Base-by-base conservation (phyloP, 1,140 invertebrate species). In the Macrobrachium nipponense region DNA sequence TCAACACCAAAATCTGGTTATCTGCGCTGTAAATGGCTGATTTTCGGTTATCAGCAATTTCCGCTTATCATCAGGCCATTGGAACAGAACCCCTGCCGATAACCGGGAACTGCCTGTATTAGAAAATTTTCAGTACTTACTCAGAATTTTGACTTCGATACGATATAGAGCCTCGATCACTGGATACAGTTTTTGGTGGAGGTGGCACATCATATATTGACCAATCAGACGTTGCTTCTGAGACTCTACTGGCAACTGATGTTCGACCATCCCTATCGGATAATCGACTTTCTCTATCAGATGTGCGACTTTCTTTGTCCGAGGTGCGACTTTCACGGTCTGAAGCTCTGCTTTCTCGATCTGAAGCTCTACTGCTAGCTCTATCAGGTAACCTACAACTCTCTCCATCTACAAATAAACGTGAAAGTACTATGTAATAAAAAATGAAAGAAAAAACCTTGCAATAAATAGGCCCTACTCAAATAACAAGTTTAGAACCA, bases 141-240 rank as follows among this genome's bases (percentile, higher is more conserved):
- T 88, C 86, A 5, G 80, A 82, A 23, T 80, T 82, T 61, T 82
- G 81, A 66, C 86, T 87, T 18, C 84, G 84, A 60, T 86, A 86
- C 15, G 84, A 86, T 44, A 86, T 20, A 61, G 80, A 82, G 44
- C 70, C 85, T 8, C 85, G 59, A 61, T 87, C 79, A 20, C 85
- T 81, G 27, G 72, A 58, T 4, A 87, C 80, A 0, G 78, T 84
- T 44, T 83, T 81, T 51, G 88, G 88, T 3, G 86, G 86, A 10
- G 88, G 88, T 17, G 88, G 88, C 20, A 89, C 88, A 60, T 89
- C 88, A 68, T 89, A 89, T 59, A 89, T 84, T 23, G 88, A 89
- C 82, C 85, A 87, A 64, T 89, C 85, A 15, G 84, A 86, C 61
- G 85, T 76, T 11, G 88, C 84, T 23, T 87, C 86, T 4, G 88